Conservation (phyloP, 2,888 invertebrate genomes). For the Pteria penguin region DNA sequence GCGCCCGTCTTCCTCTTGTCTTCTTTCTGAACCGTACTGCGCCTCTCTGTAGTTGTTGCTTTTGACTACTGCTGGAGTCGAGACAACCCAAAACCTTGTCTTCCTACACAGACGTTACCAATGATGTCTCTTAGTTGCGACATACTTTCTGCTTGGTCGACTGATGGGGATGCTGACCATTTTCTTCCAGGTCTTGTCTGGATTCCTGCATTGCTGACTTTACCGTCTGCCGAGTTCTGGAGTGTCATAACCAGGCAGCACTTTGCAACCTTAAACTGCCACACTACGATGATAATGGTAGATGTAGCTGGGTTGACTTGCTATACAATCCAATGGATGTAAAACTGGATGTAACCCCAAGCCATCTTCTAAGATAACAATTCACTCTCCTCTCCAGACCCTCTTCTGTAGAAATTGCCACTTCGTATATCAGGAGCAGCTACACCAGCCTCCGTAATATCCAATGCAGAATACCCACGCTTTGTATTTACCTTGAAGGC, state of each 20-base stretch:
- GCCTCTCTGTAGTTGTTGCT: too few relatives aligned
- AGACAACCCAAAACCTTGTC: conserved; percentile 3
- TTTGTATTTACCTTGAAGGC: not conserved
- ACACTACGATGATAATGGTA: not conserved
- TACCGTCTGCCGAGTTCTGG: conserved; percentile 23
- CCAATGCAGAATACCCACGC: not conserved
- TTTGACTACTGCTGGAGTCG: conserved; percentile 13
- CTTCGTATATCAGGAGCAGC: too few relatives aligned
- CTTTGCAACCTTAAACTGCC: too few relatives aligned
- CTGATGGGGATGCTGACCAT: conserved; percentile 28
- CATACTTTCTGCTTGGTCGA: conserved; percentile 17
- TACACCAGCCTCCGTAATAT: too few relatives aligned
- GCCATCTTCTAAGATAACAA: conserved; percentile 13
- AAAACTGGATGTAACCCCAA: conserved; percentile 7
- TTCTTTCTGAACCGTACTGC: too few relatives aligned
- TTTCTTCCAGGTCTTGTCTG: too few relatives aligned
- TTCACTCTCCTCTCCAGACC: not conserved
- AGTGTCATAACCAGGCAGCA: too few relatives aligned
- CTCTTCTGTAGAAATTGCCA: not conserved
- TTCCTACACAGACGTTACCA: not conserved
- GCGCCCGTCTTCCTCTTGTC: not conserved
- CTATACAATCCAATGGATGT: not conserved
- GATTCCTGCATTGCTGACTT: conserved; percentile 32
- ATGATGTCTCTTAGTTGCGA: conserved; percentile 18
- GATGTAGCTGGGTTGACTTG: not conserved